phyloP scores from a whole-genome alignment of 2,888 invertebrate genomes.

The Orgyia antiqua region DNA sequence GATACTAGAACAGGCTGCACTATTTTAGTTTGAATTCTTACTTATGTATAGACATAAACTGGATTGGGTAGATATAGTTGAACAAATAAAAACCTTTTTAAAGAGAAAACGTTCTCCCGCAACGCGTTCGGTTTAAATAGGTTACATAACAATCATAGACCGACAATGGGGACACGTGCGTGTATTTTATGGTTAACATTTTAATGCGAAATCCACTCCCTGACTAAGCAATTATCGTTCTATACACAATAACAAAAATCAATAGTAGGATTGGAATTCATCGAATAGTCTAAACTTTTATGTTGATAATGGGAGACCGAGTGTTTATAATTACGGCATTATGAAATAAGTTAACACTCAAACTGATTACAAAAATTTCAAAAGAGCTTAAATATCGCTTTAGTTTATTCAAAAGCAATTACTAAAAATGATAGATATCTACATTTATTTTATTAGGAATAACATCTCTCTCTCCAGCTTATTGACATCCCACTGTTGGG shows the following conservation, averaged over 20 bases:
- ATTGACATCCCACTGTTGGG: too few relatives aligned
- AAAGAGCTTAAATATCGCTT: too few relatives aligned
- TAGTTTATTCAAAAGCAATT: too few relatives aligned
- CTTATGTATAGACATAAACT: too few relatives aligned
- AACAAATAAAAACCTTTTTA: constrained; percentile 44
- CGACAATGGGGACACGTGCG: constrained; percentile 41
- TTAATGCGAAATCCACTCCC: constrained; percentile 40
- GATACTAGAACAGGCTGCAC: too few relatives aligned
- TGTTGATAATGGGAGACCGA: constrained; percentile 25
- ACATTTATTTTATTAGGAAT: too few relatives aligned
- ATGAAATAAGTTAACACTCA: too few relatives aligned
- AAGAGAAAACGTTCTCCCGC: constrained; percentile 34
- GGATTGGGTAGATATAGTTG: constrained; percentile 22
- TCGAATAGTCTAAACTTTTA: constrained; percentile 21
- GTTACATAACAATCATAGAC: constrained; percentile 33
- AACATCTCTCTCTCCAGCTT: too few relatives aligned
- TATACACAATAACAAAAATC: constrained; percentile 49
- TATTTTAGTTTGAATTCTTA: too few relatives aligned
- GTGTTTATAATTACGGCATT: constrained; percentile 11
- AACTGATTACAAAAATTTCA: too few relatives aligned
- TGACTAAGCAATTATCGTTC: constrained; percentile 44
- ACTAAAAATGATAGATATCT: too few relatives aligned
- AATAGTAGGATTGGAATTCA: constrained; percentile 34
- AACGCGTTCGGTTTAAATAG: constrained; percentile 38
- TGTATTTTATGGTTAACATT: constrained; percentile 51